These are phyloP conservation scores for Peromyscus nudipes DNA, from an alignment of 2,797 vertebrate genomes.

Conservation along the genomic window DNA sequence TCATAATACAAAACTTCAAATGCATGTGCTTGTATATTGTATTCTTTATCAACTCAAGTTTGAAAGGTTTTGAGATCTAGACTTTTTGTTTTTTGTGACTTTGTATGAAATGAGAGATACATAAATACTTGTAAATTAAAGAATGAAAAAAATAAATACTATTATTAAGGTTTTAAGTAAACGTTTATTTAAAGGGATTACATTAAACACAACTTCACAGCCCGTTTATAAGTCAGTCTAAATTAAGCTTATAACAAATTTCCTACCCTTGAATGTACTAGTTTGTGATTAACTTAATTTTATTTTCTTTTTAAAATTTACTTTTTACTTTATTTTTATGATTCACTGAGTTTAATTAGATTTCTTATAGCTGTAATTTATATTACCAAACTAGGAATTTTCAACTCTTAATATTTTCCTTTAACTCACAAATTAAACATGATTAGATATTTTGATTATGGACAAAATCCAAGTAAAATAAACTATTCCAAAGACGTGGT, in stretches of 20 bases:
- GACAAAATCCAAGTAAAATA: conserved; percentile 23
- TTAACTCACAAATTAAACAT: conserved; percentile 27
- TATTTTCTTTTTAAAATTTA: background rate
- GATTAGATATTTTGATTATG: conserved; percentile 18
- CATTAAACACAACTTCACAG: background rate
- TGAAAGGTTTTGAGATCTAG: conserved; percentile 20
- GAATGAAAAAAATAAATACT: background rate
- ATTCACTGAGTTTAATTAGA: background rate
- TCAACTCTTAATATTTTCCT: conserved; percentile 5
- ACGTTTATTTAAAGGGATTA: background rate
- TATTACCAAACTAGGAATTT: conserved; percentile 4
- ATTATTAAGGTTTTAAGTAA: conserved; percentile 34
- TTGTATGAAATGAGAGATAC: conserved; percentile 35
- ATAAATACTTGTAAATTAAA: conserved; percentile 40
- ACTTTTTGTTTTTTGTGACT: background rate
- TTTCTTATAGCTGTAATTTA: conserved; percentile 26
- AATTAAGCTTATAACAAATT: conserved; percentile 44
- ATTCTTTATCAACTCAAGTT: conserved; percentile 11
- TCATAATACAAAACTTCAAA: background rate
- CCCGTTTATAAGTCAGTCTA: background rate
- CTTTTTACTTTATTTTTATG: background rate
- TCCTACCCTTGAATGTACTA: background rate
- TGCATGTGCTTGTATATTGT: background rate
- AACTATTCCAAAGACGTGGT: background rate
- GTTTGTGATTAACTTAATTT: background rate